phyloP scores from a whole-genome alignment of 2,888 invertebrate species.

The Drosophila mercatorum region DNA sequence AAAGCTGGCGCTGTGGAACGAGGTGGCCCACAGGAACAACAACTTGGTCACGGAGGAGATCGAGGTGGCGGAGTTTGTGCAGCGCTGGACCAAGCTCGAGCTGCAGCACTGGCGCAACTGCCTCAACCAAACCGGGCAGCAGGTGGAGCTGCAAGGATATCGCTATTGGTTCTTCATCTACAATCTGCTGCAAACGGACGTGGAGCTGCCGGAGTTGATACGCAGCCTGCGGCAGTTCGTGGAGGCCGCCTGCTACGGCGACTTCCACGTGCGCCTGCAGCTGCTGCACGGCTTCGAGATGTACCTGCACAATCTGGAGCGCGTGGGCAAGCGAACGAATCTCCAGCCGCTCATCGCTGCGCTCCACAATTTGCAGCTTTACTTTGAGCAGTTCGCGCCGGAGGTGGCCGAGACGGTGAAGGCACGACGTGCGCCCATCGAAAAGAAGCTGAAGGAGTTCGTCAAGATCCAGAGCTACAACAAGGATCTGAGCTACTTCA shows the following conservation, averaged over 20 bases:
- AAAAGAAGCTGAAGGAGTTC: conserved; percentile 95
- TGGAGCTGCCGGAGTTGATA: conserved; percentile 80
- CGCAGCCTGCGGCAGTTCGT: conserved; percentile 92
- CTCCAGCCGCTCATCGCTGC: conserved; percentile 86
- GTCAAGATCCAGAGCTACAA: conserved; percentile 98
- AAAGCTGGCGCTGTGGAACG: conserved; percentile 96
- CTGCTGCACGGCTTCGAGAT: conserved; percentile 93
- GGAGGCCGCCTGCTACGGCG: conserved; percentile 92
- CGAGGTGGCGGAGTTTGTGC: conserved; percentile 91
- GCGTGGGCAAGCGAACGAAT: conserved; percentile 50
- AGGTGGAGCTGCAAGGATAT: conserved; percentile 88
- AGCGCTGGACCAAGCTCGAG: conserved; percentile 96
- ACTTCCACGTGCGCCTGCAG: conserved; percentile 91
- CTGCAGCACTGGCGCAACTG: conserved; percentile 94
- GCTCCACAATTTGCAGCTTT: conserved; percentile 92
- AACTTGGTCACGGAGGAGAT: conserved; percentile 91
- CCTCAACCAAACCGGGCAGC: conserved; percentile 88
- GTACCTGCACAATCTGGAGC: conserved; percentile 88
- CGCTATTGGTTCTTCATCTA: conserved; percentile 97
- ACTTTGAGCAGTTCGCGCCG: conserved; percentile 91
- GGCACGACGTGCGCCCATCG: conserved; percentile 91
- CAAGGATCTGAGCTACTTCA: conserved; percentile 96
- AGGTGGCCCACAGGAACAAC: conserved; percentile 94
- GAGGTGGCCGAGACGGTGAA: conserved; percentile 88
- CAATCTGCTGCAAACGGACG: conserved; percentile 86